Percentiles rank a stretch among this genome's conserved stretches.
Evolutionary conservation across 2,797 vertebrate genomes (phyloP).

Genomic region (Rhinatrema bivittatum): DNA sequence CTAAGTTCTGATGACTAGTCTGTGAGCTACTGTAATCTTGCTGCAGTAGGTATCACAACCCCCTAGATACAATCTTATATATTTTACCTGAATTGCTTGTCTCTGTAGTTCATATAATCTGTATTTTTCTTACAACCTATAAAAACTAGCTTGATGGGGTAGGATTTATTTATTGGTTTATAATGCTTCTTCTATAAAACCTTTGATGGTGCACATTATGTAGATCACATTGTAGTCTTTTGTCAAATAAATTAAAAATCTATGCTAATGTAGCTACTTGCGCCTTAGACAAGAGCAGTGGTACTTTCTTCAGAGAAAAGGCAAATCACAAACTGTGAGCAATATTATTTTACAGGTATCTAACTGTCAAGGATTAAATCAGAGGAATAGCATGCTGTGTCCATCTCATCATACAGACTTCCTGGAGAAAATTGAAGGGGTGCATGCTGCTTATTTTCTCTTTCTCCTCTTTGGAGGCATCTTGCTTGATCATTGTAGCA

Average conservation of each 20-base stretch:
- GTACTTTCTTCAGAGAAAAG: background rate
- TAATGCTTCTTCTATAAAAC: too few species aligned
- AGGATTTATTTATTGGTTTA: too few species aligned
- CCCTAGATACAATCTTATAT: too few species aligned
- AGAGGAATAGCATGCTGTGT: constrained; percentile 4
- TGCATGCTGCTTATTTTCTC: constrained; percentile 1
- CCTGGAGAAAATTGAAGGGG: constrained; percentile 4
- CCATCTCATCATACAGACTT: constrained; percentile 5
- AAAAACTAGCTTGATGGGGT: too few species aligned
- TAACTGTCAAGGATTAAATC: constrained; percentile 10
- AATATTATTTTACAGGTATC: constrained; percentile 8
- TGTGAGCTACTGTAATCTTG: too few species aligned
- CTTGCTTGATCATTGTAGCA: background rate
- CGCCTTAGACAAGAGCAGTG: background rate
- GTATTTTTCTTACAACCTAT: too few species aligned
- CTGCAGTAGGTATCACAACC: too few species aligned
- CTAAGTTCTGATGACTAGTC: too few species aligned
- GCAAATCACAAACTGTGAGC: constrained; percentile 1
- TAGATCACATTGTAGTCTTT: background rate
- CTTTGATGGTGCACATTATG: too few species aligned
- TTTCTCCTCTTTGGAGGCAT: background rate
- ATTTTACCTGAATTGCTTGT: too few species aligned
- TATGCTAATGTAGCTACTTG: constrained; percentile 2
- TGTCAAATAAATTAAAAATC: constrained; percentile 8
- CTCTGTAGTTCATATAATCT: too few species aligned